Conservation (phyloP, 37 sponge, comb jelly and placozoan species). For the Lycopodina hypogea region DNA sequence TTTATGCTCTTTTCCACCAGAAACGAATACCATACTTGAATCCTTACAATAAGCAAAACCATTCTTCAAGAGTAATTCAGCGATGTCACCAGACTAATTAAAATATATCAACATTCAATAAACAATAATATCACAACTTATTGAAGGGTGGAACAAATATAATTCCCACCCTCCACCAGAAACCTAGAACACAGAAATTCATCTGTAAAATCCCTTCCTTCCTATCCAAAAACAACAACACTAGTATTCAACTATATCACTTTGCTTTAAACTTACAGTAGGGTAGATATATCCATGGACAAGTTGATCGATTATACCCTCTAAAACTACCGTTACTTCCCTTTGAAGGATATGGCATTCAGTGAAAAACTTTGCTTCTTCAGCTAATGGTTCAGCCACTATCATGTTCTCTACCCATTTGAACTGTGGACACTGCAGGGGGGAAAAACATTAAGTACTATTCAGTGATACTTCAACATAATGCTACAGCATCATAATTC, state of each 20-base stretch:
- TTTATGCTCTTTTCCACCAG: constrained; percentile 59
- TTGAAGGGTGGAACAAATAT: too few relatives aligned
- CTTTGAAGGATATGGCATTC: constrained; percentile 89
- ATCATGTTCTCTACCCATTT: constrained; percentile 71
- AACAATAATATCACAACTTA: too few relatives aligned
- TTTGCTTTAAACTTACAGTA: constrained; percentile 68
- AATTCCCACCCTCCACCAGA: too few relatives aligned
- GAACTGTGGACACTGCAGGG: constrained; percentile 64
- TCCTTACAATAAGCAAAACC: constrained; percentile 95
- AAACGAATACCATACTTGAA: constrained; percentile 90
- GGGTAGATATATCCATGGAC: constrained; percentile 62
- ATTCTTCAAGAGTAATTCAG: constrained; percentile 83
- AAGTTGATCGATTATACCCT: constrained; percentile 75
- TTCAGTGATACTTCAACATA: too few relatives aligned
- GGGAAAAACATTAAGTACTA: too few relatives aligned
- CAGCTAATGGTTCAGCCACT: constrained; percentile 86
- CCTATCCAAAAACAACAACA: not conserved
- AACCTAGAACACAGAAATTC: too few relatives aligned
- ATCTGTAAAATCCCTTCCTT: not conserved
- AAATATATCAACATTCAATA: too few relatives aligned
- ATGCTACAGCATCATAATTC: too few relatives aligned
- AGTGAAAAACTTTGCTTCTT: constrained; percentile 83
- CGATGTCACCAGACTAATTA: constrained; percentile 73
- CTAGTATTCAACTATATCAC: too few relatives aligned
- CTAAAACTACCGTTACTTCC: constrained; percentile 83